A percentile compares a stretch with the other conserved stretches of the same genome.
Conservation (phyloP, 2,113 vertebrate genomes). For the Montifringilla adamsi region DNA sequence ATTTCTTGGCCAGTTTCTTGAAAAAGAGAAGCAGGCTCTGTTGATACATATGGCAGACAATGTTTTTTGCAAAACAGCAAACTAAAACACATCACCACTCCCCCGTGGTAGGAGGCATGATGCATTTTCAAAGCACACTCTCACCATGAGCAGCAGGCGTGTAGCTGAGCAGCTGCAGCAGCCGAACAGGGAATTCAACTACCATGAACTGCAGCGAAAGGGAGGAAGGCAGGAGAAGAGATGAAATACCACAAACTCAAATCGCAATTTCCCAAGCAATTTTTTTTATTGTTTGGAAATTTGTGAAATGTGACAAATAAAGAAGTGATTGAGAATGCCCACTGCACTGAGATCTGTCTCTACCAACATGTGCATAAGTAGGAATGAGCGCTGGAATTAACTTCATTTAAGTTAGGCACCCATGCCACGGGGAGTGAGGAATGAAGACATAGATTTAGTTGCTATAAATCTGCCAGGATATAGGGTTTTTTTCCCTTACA, state of each 20-base stretch:
- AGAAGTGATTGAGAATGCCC: not conserved
- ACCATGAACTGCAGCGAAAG: not conserved
- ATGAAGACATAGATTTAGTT: not conserved
- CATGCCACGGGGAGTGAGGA: conserved; percentile 1
- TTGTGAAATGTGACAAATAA: not conserved
- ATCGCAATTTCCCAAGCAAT: accelerated
- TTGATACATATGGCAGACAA: not conserved
- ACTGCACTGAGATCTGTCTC: not conserved
- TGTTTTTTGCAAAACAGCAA: not conserved
- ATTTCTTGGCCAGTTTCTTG: not conserved
- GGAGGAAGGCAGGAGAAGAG: not conserved
- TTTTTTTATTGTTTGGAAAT: not conserved
- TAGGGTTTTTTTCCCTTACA: not conserved
- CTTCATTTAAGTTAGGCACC: not conserved
- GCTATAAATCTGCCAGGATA: not conserved
- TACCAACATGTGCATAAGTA: not conserved
- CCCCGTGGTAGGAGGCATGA: not conserved
- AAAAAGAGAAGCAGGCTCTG: not conserved
- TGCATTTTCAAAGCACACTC: not conserved
- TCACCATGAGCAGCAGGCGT: not conserved
- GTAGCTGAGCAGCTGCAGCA: not conserved
- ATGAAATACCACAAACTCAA: not conserved
- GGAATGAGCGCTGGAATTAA: not conserved
- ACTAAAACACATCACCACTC: not conserved
- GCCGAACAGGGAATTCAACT: not conserved